Conservation (phyloP, 2,797 vertebrate species). For the Rhynchotus rufescens region DNA sequence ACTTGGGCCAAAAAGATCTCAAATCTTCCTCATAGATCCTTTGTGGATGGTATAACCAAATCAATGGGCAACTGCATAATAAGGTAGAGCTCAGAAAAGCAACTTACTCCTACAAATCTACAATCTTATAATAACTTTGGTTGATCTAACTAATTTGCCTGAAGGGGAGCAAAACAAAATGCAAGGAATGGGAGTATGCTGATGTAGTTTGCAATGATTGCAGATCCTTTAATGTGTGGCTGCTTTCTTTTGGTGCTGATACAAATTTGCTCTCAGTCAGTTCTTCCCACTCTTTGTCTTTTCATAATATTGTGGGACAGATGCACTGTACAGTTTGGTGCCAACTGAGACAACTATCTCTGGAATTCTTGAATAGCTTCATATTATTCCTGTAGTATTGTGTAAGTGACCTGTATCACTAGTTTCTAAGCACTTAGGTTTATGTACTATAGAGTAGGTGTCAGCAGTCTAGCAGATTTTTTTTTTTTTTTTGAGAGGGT, state of each 20-base stretch:
- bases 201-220: not conserved
- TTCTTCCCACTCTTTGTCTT: not conserved
- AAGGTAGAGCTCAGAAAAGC: not conserved
- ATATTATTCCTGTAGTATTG: not conserved
- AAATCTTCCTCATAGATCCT: not conserved
- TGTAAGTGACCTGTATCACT: not conserved
- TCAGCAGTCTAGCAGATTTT: not conserved
- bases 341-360: not conserved
- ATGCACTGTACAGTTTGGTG: not conserved
- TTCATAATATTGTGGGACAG: not conserved
- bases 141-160: not conserved
- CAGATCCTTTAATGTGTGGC: not conserved
- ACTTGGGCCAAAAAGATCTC: not conserved
- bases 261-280: not conserved
- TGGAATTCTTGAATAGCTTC: not conserved
- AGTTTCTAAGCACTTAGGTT: not conserved
- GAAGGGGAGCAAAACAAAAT: not conserved
- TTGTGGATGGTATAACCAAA: not conserved
- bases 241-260: not conserved
- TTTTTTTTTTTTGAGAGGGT: not conserved
- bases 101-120: not conserved
- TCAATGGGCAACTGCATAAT: not conserved
- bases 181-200: not conserved
- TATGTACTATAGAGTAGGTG: not conserved
- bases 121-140: not conserved